These are phyloP conservation scores for Cyprinus carpio DNA, from an alignment of 2,113 vertebrate genomes.

Conservation along the genomic window DNA sequence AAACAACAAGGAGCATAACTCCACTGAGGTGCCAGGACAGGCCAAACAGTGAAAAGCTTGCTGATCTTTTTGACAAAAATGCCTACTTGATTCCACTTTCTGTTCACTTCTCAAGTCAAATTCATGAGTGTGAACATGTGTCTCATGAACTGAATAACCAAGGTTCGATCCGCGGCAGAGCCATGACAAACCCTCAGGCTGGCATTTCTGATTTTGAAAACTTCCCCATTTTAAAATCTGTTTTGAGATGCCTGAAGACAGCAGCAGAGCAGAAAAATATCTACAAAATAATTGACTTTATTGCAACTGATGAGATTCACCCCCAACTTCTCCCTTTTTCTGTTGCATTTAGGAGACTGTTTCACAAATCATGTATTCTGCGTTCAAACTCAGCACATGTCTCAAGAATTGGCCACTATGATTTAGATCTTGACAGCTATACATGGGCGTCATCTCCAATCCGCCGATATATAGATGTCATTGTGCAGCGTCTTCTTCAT, in stretches of 20 bases:
- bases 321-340: conserved; percentile 74
- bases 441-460: conserved; percentile 85
- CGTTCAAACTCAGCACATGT: conserved; percentile 66
- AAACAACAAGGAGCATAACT: conserved; percentile 66
- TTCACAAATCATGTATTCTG: conserved; percentile 71
- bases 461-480: conserved; percentile 79
- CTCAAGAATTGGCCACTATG: conserved; percentile 71
- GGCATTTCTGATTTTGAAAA: conserved; percentile 18
- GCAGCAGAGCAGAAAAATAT: conserved; percentile 63
- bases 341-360: conserved; percentile 74
- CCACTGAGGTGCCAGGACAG: conserved; percentile 82
- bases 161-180: conserved; percentile 54
- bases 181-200: background rate
- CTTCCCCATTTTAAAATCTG: conserved; percentile 66
- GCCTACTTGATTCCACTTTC: conserved; percentile 76
- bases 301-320: conserved; percentile 85
- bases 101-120: conserved; percentile 74
- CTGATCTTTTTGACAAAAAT: conserved; percentile 66
- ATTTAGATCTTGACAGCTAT: conserved; percentile 75
- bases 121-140: conserved; percentile 38
- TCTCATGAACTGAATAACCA: conserved; percentile 19
- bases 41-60: conserved; percentile 69
- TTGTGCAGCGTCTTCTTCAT: conserved; percentile 78
- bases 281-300: conserved; percentile 78
- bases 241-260: conserved; percentile 68